These are phyloP conservation scores for Sebastes diaconus DNA, from an alignment of 2,797 vertebrate genomes.

Conservation along the genomic window DNA sequence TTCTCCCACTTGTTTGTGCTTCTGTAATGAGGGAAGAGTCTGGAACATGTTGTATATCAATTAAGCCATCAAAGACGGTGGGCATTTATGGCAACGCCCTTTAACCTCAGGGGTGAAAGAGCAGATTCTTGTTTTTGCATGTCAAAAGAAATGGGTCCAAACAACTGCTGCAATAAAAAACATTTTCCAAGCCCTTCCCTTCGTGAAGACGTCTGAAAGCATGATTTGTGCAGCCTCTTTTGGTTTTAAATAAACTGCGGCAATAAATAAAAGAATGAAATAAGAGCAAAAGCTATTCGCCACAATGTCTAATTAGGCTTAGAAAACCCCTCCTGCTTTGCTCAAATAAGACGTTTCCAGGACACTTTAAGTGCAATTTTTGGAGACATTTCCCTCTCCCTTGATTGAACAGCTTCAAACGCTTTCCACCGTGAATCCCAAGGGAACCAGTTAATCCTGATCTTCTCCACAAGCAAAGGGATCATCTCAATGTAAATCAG, in stretches of 20 bases:
- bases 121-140: conserved; percentile 75
- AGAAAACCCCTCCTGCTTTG: conserved; percentile 21
- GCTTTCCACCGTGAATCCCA: conserved; percentile 68
- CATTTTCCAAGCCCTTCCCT: conserved; percentile 6
- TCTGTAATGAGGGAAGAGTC: conserved; percentile 60
- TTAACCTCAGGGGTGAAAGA: conserved; percentile 79
- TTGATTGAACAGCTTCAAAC: conserved; percentile 83
- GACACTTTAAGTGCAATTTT: conserved; percentile 55
- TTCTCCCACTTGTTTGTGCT: conserved; percentile 66
- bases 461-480: conserved; percentile 81
- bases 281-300: background rate
- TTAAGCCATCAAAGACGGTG: conserved; percentile 78
- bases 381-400: conserved; percentile 68
- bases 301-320: conserved; percentile 35
- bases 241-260: conserved; percentile 24
- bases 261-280: background rate
- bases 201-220: conserved; percentile 9
- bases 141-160: conserved; percentile 64
- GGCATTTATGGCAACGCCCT: conserved; percentile 74
- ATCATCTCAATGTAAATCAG: conserved; percentile 85
- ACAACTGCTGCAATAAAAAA: conserved; percentile 54
- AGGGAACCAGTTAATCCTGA: conserved; percentile 82
- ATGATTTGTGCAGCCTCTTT: conserved; percentile 28
- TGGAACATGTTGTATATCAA: conserved; percentile 81
- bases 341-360: conserved; percentile 54